These are phyloP conservation scores for Tromatobia lineatoria DNA, from an alignment of 2,888 invertebrate genomes.

Conservation along the genomic window DNA sequence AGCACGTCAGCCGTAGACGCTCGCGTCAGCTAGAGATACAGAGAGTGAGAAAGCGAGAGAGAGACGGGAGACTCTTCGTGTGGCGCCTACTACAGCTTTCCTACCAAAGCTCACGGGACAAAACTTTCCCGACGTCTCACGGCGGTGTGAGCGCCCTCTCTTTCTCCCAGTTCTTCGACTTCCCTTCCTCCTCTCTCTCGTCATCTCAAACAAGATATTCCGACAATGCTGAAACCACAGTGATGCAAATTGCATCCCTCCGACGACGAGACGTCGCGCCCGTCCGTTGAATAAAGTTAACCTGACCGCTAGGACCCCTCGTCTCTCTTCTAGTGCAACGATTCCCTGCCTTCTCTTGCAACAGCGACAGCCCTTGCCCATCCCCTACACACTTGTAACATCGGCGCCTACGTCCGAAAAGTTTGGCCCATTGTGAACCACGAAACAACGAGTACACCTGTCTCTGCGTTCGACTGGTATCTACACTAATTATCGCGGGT, in stretches of 20 bases:
- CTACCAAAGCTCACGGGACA: conserved; percentile 56
- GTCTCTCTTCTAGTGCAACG: not conserved
- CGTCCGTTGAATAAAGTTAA: conserved; percentile 64
- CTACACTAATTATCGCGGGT: not conserved
- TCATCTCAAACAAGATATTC: conserved; percentile 70
- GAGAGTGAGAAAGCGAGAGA: not conserved
- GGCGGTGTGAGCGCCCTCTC: not conserved
- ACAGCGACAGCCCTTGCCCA: not conserved
- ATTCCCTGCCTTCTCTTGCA: not conserved
- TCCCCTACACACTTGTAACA: conserved; percentile 10
- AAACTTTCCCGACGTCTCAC: conserved; percentile 61
- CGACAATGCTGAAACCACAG: conserved; percentile 70
- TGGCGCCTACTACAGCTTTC: conserved; percentile 14
- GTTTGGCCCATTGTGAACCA: not conserved
- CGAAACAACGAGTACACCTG: not conserved
- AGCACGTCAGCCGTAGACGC: conserved; percentile 37
- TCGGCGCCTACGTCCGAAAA: conserved; percentile 43
- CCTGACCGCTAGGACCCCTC: conserved; percentile 44
- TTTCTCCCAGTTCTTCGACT: not conserved
- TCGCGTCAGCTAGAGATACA: not conserved
- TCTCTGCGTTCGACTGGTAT: not conserved
- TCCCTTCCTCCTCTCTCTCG: conserved; percentile 42
- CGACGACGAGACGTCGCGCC: conserved; percentile 43
- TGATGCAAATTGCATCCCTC: conserved; percentile 69
- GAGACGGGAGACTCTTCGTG: not conserved